Evolutionary conservation across 1,140 invertebrate genomes (phyloP).

Genomic region (Drosophila fuyamai): DNA sequence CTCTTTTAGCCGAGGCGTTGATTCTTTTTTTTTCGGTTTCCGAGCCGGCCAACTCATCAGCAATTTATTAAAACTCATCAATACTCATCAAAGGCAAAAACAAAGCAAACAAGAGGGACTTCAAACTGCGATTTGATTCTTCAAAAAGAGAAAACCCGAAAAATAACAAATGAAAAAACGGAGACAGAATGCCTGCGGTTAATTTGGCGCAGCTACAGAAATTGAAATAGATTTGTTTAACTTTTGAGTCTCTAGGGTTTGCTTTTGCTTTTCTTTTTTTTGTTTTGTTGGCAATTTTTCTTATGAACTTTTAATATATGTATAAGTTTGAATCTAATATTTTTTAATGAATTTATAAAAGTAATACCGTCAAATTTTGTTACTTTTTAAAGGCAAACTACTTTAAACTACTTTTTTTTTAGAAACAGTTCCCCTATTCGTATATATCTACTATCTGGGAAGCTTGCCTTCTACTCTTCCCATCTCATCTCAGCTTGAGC

Average conservation of each 20-base stretch:
- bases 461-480: not conserved
- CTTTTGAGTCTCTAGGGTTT: conserved; percentile 40
- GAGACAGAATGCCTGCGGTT: conserved; percentile 72
- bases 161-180: not conserved
- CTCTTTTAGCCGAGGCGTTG: conserved; percentile 58
- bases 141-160: conserved; percentile 33
- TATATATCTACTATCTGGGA: not conserved
- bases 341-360: too few species aligned
- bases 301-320: too few species aligned
- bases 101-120: conserved; percentile 35
- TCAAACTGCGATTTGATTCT: conserved; percentile 44
- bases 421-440: not conserved
- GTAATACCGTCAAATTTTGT: too few species aligned
- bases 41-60: conserved; percentile 68
- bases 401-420: too few species aligned
- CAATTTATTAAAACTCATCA: conserved; percentile 84
- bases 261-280: not conserved
- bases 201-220: conserved; percentile 77
- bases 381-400: too few species aligned
- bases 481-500: conserved; percentile 16
- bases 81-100: conserved; percentile 73
- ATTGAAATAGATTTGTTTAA: conserved; percentile 74
- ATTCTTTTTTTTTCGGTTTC: conserved; percentile 12
- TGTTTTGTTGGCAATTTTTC: too few species aligned
- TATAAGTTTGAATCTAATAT: too few species aligned